Evolutionary conservation across 1,140 invertebrate genomes (phyloP).

Genomic region (Amphibalanus amphitrite): DNA sequence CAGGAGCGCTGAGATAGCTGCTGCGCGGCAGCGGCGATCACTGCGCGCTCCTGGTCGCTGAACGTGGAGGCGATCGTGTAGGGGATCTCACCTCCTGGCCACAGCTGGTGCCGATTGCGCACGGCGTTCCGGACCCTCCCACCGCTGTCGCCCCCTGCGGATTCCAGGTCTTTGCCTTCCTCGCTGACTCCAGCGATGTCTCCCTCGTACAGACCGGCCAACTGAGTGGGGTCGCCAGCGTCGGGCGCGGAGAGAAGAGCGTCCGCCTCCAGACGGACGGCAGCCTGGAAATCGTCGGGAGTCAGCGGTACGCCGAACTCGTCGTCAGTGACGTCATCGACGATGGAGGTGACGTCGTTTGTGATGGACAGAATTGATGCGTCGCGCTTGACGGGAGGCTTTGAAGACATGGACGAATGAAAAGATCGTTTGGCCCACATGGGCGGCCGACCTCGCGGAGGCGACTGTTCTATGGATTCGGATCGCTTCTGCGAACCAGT

Average conservation of each 20-base stretch:
- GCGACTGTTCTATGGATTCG: neutral
- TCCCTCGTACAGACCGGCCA: constrained; percentile 25
- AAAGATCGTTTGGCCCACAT: too few relatives aligned
- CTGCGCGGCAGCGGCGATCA: constrained; percentile 11
- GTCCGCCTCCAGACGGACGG: neutral
- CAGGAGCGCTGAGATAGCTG: constrained; percentile 7
- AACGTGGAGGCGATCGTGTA: constrained; percentile 26
- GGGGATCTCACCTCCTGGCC: constrained; percentile 25
- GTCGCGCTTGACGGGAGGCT: too few relatives aligned
- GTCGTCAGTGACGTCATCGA: too few relatives aligned
- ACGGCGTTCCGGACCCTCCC: constrained; percentile 20
- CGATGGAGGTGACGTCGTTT: too few relatives aligned
- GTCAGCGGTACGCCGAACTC: neutral
- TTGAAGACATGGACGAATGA: too few relatives aligned
- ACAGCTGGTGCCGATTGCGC: constrained; percentile 18
- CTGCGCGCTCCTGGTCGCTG: constrained; percentile 17
- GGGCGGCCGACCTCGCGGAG: too few relatives aligned
- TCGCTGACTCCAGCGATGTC: constrained; percentile 18
- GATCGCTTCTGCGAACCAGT: neutral
- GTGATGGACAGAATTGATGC: too few relatives aligned
- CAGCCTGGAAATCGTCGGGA: neutral
- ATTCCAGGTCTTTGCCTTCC: too few relatives aligned
- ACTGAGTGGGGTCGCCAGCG: constrained; percentile 21
- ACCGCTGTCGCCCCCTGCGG: neutral
- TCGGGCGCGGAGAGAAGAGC: too few relatives aligned